phyloP scores from a whole-genome alignment of 1,140 invertebrate species.

The Sarcophaga peregrina region DNA sequence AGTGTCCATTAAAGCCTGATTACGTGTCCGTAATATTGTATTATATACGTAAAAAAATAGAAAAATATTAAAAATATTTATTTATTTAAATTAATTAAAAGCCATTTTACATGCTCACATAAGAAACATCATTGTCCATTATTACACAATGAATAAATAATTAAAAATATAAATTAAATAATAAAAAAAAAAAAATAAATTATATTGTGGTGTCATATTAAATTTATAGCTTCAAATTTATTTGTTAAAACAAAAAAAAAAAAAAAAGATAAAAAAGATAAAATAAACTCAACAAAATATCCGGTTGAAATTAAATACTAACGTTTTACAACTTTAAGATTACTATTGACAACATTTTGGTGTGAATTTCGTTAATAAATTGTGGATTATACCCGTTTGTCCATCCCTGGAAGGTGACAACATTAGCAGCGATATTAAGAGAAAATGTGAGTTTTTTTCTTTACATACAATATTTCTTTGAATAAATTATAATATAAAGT shows the following conservation, averaged over 20 bases:
- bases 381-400: too few species aligned
- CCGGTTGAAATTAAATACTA: too few species aligned
- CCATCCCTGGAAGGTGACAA: not conserved
- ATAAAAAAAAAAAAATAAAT: not conserved
- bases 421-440: not conserved
- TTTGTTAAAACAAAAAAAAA: not conserved
- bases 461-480: not conserved
- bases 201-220: not conserved
- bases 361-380: too few species aligned
- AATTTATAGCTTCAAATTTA: not conserved
- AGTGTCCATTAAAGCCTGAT: not conserved
- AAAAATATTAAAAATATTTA: not conserved
- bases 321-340: too few species aligned
- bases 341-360: too few species aligned
- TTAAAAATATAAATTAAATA: not conserved
- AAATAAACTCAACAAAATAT: too few species aligned
- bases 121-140: not conserved
- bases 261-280: too few species aligned
- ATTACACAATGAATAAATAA: not conserved
- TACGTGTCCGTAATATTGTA: conserved; percentile 3
- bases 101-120: not conserved
- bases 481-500: not conserved
- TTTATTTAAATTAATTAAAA: not conserved
- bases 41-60: too few species aligned
- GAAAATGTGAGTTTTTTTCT: not conserved